A percentile compares a stretch with the other conserved stretches of the same genome.
Evolutionary conservation across 2,113 vertebrate species (phyloP).

Genomic region (Antechinus stuartii): DNA sequence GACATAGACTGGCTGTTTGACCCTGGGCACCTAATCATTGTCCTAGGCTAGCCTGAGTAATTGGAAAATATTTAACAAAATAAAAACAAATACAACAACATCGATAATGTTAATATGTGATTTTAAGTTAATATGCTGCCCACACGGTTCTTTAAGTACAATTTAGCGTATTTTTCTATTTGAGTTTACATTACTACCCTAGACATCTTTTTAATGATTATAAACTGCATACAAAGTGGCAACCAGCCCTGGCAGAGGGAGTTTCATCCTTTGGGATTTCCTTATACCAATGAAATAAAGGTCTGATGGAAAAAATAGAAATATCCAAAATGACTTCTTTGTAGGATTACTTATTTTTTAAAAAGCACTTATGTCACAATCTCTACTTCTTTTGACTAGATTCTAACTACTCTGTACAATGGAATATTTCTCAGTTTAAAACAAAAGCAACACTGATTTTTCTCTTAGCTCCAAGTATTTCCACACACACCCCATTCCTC

Average conservation of each 20-base stretch:
- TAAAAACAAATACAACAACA: not conserved
- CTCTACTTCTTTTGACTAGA: not conserved
- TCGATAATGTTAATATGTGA: not conserved
- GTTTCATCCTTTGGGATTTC: not conserved
- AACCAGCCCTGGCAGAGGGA: not conserved
- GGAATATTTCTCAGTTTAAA: slow-evolving; percentile 13
- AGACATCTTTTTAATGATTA: not conserved
- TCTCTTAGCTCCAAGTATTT: slow-evolving; percentile 47
- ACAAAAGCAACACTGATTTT: not conserved
- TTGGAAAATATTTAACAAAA: not conserved
- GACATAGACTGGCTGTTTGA: not conserved
- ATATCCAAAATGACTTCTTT: not conserved
- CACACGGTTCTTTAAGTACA: not conserved
- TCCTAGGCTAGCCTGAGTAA: slow-evolving; percentile 4
- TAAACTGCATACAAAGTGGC: not conserved
- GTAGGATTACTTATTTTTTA: slow-evolving; percentile 25
- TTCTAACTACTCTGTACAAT: slow-evolving; percentile 57
- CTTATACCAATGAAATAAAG: not conserved
- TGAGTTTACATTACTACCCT: not conserved
- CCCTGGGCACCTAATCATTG: not conserved
- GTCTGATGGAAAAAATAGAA: not conserved
- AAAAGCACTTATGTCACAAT: slow-evolving; percentile 31
- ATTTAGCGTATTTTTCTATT: not conserved
- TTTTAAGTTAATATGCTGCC: not conserved
- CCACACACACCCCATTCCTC: not conserved